Evolutionary conservation across 2,797 vertebrate genomes (phyloP), one percentile per base, ranked within the genome.

Genomic region (Dromococcyx pavoninus): DNA sequence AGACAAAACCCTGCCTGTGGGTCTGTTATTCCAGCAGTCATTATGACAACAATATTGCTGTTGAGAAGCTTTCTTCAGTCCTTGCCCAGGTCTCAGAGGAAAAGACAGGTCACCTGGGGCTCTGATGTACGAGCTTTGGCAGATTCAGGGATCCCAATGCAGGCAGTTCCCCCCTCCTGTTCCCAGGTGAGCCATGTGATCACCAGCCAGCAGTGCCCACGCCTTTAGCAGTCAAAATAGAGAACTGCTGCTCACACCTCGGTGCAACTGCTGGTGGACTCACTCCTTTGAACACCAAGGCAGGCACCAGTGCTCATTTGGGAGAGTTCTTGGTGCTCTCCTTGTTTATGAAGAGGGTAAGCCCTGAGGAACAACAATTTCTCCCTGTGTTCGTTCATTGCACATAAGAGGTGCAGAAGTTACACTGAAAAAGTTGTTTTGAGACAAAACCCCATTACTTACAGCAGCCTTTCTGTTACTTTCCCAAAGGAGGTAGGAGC

Each of bases 401-500:
- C 30, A 66, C 4, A 1, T 25, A 80, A 83, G 50, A 82, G 17
- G 23, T 32, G 5, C 41, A 67, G 13, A 82, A 65, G 17, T 37
- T 44, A 53, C n/a, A 43, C 46, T 13, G 8, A 54, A 60, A 61
- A 62, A 53, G 25, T n/a, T 35, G 21, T 15, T 69, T 69, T 33
- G 44, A 84, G 41, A 86, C 32, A 54, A 74, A 33, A 11, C 9
- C 39, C 5, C 4, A 17, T 22, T 64, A 98, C 99, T 99, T 95
- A 99, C 99, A 50, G 99, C 98, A 56, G 93, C 94, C 94, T 95
- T 98, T 53, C 98, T 98, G 88, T 98, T 98, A 37, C 98, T 98
- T 96, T 99, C 99, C 99, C 99, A 99, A 78, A 99, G 95, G 92
- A 99, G 97, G 97, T 98, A 99, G 3, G 99, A 98, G 96, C 99